These are phyloP conservation scores for Pelobates fuscus DNA, from an alignment of 2,113 vertebrate species.

Conservation along the genomic window DNA sequence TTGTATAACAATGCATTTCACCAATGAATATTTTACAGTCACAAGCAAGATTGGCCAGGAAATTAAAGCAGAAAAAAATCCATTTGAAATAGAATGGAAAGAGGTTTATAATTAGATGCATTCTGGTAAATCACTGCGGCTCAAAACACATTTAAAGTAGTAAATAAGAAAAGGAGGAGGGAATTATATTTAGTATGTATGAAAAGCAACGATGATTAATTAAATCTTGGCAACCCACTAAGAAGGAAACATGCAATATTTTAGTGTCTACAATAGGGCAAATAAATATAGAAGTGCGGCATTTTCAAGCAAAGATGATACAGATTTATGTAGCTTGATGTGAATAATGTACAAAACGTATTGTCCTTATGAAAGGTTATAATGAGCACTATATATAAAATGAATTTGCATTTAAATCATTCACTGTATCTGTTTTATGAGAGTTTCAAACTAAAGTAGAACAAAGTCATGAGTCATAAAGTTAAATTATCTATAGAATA, in stretches of 20 bases:
- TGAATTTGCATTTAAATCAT: constrained; percentile 32
- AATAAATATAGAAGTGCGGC: constrained; percentile 18
- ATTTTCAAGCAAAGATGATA: constrained; percentile 4
- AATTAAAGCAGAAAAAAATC: constrained; percentile 6
- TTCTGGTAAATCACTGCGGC: constrained; percentile 38
- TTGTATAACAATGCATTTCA: background rate
- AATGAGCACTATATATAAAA: constrained; percentile 30
- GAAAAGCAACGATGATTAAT: constrained; percentile 48
- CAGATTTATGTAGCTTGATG: constrained; percentile 26
- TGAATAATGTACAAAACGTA: constrained; percentile 26
- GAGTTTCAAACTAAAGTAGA: background rate
- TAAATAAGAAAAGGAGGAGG: constrained; percentile 41
- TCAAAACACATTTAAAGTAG: constrained; percentile 45
- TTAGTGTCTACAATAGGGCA: constrained; percentile 26
- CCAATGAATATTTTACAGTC: constrained; percentile 28
- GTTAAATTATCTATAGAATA: constrained; percentile 11
- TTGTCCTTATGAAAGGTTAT: constrained; percentile 33
- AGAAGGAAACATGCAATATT: constrained; percentile 15
- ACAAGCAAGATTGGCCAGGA: constrained; percentile 16
- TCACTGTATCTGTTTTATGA: background rate
- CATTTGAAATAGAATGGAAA: constrained; percentile 29
- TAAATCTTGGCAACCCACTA: constrained; percentile 34
- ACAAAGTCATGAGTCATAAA: background rate
- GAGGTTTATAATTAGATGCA: constrained; percentile 46
- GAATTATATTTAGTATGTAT: constrained; percentile 41